These are phyloP conservation scores for Perithous albicinctus DNA, from an alignment of 2,888 invertebrate species.

Conservation along the genomic window DNA sequence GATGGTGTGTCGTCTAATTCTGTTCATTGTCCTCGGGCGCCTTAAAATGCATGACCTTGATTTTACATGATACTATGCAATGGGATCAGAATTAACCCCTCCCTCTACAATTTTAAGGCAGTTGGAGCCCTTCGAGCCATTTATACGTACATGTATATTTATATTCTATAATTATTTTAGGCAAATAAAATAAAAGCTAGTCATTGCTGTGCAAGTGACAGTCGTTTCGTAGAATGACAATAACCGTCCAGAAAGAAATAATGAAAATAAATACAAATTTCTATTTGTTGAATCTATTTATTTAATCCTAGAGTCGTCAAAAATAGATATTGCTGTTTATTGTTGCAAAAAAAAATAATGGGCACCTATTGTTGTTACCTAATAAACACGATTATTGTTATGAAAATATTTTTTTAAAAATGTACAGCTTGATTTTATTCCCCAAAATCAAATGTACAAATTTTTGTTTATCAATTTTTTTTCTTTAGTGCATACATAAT, in stretches of 20 bases:
- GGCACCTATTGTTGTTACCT: not conserved
- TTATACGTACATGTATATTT: too few species aligned
- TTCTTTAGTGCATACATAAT: too few species aligned
- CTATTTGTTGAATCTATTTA: not conserved
- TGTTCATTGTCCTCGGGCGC: slow-evolving; percentile 4
- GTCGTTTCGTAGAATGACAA: not conserved
- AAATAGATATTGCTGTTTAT: not conserved
- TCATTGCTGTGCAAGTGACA: not conserved
- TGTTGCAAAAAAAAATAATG: not conserved
- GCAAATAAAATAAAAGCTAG: not conserved
- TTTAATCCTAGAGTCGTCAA: not conserved
- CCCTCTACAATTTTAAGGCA: slow-evolving; percentile 36
- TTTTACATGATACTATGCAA: slow-evolving; percentile 34
- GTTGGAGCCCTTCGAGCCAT: slow-evolving; percentile 24
- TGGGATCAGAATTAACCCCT: slow-evolving; percentile 53
- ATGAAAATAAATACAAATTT: slow-evolving; percentile 3
- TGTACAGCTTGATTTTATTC: too few species aligned
- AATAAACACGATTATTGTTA: not conserved
- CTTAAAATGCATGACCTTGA: slow-evolving; percentile 59
- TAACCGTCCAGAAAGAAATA: not conserved
- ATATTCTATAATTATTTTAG: not conserved
- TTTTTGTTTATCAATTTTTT: too few species aligned
- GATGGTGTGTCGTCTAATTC: slow-evolving; percentile 1
- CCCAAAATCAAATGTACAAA: not conserved
- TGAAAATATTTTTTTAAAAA: too few species aligned